These are phyloP conservation scores for Diarsia mendica DNA, from an alignment of 2,888 invertebrate species.

Conservation along the genomic window DNA sequence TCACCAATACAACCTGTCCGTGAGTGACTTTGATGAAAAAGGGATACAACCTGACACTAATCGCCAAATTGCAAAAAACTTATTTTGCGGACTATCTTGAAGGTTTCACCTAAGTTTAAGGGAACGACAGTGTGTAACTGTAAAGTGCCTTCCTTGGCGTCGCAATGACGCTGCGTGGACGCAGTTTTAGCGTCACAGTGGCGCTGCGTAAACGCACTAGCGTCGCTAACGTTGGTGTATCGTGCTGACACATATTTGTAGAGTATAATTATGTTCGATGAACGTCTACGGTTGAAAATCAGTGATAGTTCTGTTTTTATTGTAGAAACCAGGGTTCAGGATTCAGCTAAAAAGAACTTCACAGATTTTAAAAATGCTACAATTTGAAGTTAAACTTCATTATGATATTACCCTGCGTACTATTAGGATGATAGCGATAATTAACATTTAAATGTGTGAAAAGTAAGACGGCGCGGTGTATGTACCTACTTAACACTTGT, in stretches of 20 bases:
- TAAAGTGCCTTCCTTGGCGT: neutral
- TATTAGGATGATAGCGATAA: conserved; percentile 16
- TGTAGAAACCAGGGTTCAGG: neutral
- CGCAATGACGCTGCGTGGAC: neutral
- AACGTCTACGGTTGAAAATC: neutral
- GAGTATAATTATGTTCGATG: neutral
- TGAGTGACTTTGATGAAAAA: too few species aligned
- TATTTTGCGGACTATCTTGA: too few species aligned
- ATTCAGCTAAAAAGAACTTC: neutral
- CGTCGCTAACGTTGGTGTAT: neutral
- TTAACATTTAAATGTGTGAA: conserved; percentile 12
- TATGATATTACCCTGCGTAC: conserved; percentile 40
- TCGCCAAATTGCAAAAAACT: too few species aligned
- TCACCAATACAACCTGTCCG: too few species aligned
- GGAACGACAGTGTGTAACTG: neutral
- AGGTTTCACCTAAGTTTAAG: too few species aligned
- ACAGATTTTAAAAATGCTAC: conserved; percentile 6
- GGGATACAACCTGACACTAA: too few species aligned
- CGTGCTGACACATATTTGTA: neutral
- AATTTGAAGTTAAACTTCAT: conserved; percentile 33
- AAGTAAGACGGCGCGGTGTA: neutral
- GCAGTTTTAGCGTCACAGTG: neutral
- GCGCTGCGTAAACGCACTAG: too few species aligned
- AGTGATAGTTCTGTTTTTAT: neutral
- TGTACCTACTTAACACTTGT: neutral